Evolutionary conservation across 2,888 invertebrate species (phyloP), one percentile per base, ranked within the genome.

Genomic region (Cloeon dipterum): DNA sequence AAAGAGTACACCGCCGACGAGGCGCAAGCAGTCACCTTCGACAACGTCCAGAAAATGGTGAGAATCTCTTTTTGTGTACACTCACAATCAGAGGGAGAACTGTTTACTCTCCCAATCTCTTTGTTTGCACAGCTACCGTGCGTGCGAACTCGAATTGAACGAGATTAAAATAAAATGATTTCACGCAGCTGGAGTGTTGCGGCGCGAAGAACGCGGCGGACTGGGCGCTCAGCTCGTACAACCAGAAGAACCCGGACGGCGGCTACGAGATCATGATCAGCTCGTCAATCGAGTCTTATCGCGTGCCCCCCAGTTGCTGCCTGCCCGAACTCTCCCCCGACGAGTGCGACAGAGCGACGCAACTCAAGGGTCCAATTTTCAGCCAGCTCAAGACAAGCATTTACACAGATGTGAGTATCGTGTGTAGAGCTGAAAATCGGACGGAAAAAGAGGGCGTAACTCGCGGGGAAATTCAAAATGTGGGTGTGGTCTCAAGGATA

Each of bases 121-220:
- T n/a, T n/a, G n/a, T n/a, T n/a, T n/a, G n/a, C n/a, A n/a, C n/a
- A n/a, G n/a, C n/a, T n/a, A n/a, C n/a, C n/a, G n/a, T n/a, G n/a
- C n/a, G n/a, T n/a, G n/a, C n/a, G n/a, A n/a, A n/a, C n/a, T n/a
- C n/a, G n/a, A n/a, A n/a, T n/a, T n/a, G n/a, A n/a, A n/a, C n/a
- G n/a, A n/a, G n/a, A n/a, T n/a, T n/a, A n/a, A n/a, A n/a, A n/a
- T n/a, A n/a, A n/a, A n/a, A n/a, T n/a, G n/a, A n/a, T n/a, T n/a
- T n/a, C n/a, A n/a, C n/a, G 38, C 49, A 75, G 73, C 59, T 83
- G 41, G 57, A 71, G 45, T 85, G 83, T 50, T 85, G 85, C 52
- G 85, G 83, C 17, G 74, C 74, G 3, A 67, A 67, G 44, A 66
- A 66, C 32, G 74, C 77, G 3, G 55, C 57, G 1, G 79, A 81